A percentile compares a stretch with the other conserved stretches of the same genome.
phyloP scores from a whole-genome alignment of 2,888 invertebrate species.

The Minunthozetes semirufus region DNA sequence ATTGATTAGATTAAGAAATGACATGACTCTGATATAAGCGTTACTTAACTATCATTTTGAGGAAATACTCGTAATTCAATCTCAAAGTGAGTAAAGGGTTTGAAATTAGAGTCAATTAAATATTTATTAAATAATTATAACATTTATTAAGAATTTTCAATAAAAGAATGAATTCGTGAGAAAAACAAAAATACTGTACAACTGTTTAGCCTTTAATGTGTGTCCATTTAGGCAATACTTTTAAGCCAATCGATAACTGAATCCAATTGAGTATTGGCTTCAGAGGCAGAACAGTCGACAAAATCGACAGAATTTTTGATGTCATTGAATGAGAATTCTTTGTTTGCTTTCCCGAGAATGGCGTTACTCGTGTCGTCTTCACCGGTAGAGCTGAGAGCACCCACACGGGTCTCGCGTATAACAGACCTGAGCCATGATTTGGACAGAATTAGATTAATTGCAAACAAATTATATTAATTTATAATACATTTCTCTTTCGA shows the following conservation, averaged over 20 bases:
- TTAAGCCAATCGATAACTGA: conserved; percentile 30
- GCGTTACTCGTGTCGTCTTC: conserved; percentile 54
- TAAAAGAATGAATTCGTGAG: no score
- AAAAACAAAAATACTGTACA: not conserved
- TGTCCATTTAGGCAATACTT: not conserved
- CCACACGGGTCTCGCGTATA: conserved; percentile 74
- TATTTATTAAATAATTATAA: no score
- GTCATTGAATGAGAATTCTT: conserved; percentile 76
- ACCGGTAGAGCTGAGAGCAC: conserved; percentile 69
- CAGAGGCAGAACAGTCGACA: conserved; percentile 48
- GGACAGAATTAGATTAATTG: not conserved
- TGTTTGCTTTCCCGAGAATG: conserved; percentile 66
- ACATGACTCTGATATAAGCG: not conserved
- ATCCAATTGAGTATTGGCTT: conserved; percentile 31
- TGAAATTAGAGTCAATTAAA: no score
- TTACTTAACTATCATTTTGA: not conserved
- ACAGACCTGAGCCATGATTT: conserved; percentile 54
- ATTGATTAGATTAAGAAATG: not conserved
- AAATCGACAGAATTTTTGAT: conserved; percentile 59
- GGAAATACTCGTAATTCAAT: no score
- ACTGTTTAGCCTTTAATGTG: not conserved
- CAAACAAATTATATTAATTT: not conserved
- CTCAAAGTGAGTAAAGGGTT: no score
- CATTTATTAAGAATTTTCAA: not conserved
- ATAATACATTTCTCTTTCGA: conserved; percentile 73